phyloP scores from a whole-genome alignment of 2,113 vertebrate genomes.

The Macrotus californicus region DNA sequence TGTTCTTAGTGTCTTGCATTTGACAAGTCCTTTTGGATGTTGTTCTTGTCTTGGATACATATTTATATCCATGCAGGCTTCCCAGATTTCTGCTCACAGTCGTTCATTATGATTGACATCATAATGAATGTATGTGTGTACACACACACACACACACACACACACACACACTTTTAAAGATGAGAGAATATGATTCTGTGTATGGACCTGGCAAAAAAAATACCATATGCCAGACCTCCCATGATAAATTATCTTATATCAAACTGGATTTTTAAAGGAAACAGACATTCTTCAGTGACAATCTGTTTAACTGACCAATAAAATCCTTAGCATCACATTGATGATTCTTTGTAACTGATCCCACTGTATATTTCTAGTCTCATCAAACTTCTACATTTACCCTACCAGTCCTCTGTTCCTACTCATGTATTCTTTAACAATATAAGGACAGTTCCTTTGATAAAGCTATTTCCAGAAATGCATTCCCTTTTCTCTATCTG shows the following conservation, averaged over 20 bases:
- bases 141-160: no score
- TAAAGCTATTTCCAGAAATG: not conserved
- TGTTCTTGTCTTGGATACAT: not conserved
- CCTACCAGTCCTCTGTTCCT: not conserved
- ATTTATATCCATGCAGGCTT: not conserved
- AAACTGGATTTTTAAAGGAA: not conserved
- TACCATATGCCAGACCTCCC: not conserved
- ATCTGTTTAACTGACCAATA: not conserved
- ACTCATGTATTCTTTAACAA: not conserved
- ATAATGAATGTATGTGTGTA: not conserved
- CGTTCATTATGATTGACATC: not conserved
- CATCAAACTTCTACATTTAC: not conserved
- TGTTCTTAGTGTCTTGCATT: not conserved
- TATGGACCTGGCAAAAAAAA: not conserved
- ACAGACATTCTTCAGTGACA: not conserved
- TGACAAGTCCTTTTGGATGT: not conserved
- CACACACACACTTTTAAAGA: not conserved
- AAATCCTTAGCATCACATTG: not conserved
- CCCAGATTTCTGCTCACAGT: not conserved
- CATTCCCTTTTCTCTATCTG: not conserved
- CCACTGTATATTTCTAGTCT: not conserved
- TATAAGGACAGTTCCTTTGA: not conserved
- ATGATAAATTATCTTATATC: not conserved
- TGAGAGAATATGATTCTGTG: not conserved
- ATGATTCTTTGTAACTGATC: not conserved